Evolutionary conservation across 2,888 invertebrate species (phyloP), one percentile per base, ranked within the genome.

Genomic region (Cataglyphis albicans): DNA sequence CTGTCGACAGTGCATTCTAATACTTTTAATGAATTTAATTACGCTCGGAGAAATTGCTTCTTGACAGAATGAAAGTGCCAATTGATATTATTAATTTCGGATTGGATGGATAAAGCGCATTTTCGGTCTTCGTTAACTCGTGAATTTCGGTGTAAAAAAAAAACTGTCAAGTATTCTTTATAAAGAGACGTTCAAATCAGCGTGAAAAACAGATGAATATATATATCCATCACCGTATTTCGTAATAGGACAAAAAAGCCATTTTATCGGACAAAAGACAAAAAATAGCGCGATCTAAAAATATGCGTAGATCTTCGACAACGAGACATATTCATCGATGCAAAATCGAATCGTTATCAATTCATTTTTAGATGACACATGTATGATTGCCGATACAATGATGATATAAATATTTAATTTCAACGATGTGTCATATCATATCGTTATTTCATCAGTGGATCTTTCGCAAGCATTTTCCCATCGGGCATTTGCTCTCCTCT

Each of bases 391-490:
- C 86, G 78, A 87, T 29, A 29, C 29, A 29, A 29, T 86, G 87
- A 73, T 85, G 84, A 76, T 82, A 86, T 91, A 92, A 92, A 92
- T 92, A 92, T 92, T 92, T 92, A 92, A 92, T 92, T 92, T 89
- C 90, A 82, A 48, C n/a, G 44, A 10, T 38, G 32, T 86, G 81
- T 73, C 83, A 75, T 86, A 86, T 84, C 85, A 61, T 87, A 86
- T 88, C 89, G 84, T 82, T 84, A 73, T 82, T 81, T 83, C 74
- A 76, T 83, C 74, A 75, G 7, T 35, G 48, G 9, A 59, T 55
- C 52, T 21, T 29, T 25, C 70, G 38, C 70, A 64, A 64, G 55
- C 48, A 29, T 32, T 72, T 12, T 64, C 68, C 25, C 73, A 21
- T 25, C 44, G 32, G 9, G 6, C 41, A 52, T 73, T 65, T 25